Evolutionary conservation across 2,888 invertebrate species (phyloP).

Genomic region (Nephrotoma guestfalica): DNA sequence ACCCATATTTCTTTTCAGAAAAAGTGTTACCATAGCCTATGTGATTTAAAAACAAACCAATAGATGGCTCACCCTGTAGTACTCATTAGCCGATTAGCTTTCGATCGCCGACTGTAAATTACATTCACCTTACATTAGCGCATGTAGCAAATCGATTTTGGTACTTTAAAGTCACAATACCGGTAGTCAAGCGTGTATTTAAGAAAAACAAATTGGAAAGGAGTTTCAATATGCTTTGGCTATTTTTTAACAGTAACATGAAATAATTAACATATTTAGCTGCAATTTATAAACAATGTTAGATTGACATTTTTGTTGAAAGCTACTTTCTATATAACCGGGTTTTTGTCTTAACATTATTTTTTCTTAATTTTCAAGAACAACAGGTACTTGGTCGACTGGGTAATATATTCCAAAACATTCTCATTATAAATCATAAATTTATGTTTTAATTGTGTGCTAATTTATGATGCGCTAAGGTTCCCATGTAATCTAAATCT

Average conservation of each 20-base stretch:
- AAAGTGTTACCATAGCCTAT: no score
- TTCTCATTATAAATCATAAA: no score
- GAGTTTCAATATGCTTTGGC: not conserved
- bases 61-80: no score
- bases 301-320: not conserved
- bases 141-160: not conserved
- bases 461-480: no score
- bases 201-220: not conserved
- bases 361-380: not conserved
- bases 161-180: not conserved
- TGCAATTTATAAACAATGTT: not conserved
- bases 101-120: not conserved
- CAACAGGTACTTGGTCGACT: not conserved
- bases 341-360: not conserved
- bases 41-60: no score
- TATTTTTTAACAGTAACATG: not conserved
- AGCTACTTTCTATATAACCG: not conserved
- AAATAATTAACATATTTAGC: not conserved
- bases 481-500: no score
- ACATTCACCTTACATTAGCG: not conserved
- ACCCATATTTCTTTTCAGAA: no score
- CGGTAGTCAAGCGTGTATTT: no score
- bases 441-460: no score
- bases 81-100: no score
- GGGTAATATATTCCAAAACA: no score